A percentile compares a stretch with the other conserved stretches of the same genome.
phyloP scores from a whole-genome alignment of 2,888 invertebrate genomes.

The Clanis bilineata region DNA sequence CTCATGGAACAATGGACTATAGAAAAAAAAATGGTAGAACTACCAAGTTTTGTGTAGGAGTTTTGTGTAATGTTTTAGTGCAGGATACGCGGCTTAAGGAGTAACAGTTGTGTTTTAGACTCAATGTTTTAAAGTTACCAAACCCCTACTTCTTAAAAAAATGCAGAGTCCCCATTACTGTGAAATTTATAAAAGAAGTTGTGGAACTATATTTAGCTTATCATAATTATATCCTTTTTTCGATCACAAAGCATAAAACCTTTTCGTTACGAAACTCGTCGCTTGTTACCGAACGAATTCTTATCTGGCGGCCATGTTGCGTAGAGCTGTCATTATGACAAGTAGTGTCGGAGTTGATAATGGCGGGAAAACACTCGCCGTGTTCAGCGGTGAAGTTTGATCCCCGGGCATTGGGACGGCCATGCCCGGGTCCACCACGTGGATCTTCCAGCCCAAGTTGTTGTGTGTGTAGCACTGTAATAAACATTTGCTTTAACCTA shows the following conservation, averaged over 20 bases:
- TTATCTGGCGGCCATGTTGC: slow-evolving; percentile 48
- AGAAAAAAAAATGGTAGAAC: no score
- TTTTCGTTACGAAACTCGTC: slow-evolving; percentile 38
- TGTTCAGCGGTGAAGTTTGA: slow-evolving; percentile 42
- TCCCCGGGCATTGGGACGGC: slow-evolving; percentile 57
- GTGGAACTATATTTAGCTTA: no score
- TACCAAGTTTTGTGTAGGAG: no score
- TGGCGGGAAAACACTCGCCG: slow-evolving; percentile 27
- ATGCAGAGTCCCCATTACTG: no score
- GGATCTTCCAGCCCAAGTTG: slow-evolving; percentile 96
- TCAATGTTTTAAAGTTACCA: no score
- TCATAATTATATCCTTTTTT: background rate
- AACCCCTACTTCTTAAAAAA: no score
- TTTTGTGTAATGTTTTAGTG: no score
- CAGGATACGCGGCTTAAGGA: no score
- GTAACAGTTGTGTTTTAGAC: no score
- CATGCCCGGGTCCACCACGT: slow-evolving; percentile 89
- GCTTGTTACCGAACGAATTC: slow-evolving; percentile 30
- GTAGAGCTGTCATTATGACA: slow-evolving; percentile 39
- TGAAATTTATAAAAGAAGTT: no score
- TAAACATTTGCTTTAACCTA: slow-evolving; percentile 26
- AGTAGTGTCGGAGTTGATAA: slow-evolving; percentile 27
- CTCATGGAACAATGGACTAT: no score
- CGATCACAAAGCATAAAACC: slow-evolving; percentile 24
- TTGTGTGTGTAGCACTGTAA: slow-evolving; percentile 95